Evolutionary conservation across 2,888 invertebrate genomes (phyloP).

Genomic region (Gisinianus flammeolus): DNA sequence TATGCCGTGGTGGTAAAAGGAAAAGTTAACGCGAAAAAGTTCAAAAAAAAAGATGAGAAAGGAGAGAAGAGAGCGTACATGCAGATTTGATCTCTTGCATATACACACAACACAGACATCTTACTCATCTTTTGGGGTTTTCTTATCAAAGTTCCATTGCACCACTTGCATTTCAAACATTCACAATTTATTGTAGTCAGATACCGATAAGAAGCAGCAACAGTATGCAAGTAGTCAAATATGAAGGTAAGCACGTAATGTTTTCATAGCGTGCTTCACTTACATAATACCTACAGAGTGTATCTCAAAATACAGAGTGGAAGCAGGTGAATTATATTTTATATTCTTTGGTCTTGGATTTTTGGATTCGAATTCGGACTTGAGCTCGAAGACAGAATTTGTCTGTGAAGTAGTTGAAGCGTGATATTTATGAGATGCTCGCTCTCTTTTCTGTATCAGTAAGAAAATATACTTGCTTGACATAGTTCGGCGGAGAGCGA

Average conservation of each 20-base stretch:
- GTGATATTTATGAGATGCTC: slow-evolving; percentile 20
- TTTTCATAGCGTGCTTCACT: too few species aligned
- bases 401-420: slow-evolving; percentile 24
- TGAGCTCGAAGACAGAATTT: background rate
- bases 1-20: background rate
- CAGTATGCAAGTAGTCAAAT: too few species aligned
- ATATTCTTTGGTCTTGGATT: background rate
- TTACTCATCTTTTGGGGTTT: too few species aligned
- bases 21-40: background rate
- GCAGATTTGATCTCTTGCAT: background rate
- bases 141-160: too few species aligned
- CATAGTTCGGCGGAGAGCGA: slow-evolving; percentile 3
- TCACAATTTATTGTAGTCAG: too few species aligned
- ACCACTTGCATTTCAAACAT: too few species aligned
- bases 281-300: too few species aligned
- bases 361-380: background rate
- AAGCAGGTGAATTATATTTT: background rate
- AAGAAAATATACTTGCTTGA: slow-evolving; percentile 1
- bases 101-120: background rate
- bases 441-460: background rate
- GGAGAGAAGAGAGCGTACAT: too few species aligned
- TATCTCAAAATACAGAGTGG: background rate
- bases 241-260: too few species aligned
- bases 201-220: too few species aligned
- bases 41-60: background rate